phyloP scores from a whole-genome alignment of 2,797 vertebrate genomes.

The Crenuchus spilurus region DNA sequence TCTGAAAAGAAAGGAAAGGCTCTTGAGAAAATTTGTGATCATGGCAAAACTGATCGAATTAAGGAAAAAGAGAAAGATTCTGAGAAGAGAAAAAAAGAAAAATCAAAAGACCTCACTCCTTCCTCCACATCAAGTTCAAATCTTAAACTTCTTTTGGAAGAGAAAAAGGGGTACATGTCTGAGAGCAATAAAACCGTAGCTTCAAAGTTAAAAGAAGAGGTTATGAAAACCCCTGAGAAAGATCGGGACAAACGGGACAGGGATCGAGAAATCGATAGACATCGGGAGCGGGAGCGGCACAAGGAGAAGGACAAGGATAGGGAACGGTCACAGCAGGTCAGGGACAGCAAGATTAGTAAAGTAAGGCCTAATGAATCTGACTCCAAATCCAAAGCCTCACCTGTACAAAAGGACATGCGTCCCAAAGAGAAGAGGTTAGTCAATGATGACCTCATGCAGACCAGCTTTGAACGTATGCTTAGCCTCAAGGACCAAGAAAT shows the following conservation, averaged over 20 bases:
- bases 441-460: slow-evolving; percentile 98
- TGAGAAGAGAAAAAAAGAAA: slow-evolving; percentile 91
- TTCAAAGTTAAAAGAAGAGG: slow-evolving; percentile 89
- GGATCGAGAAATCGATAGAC: slow-evolving; percentile 83
- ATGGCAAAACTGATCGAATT: slow-evolving; percentile 83
- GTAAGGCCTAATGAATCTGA: slow-evolving; percentile 79
- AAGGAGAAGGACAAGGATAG: slow-evolving; percentile 86
- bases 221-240: slow-evolving; percentile 86
- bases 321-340: slow-evolving; percentile 84
- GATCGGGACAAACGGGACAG: slow-evolving; percentile 88
- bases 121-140: slow-evolving; percentile 77
- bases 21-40: slow-evolving; percentile 84
- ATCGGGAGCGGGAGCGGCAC: slow-evolving; percentile 81
- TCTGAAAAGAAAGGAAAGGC: slow-evolving; percentile 87
- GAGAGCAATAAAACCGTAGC: slow-evolving; percentile 82
- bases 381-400: slow-evolving; percentile 82
- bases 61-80: slow-evolving; percentile 83
- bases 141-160: slow-evolving; percentile 86
- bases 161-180: slow-evolving; percentile 79
- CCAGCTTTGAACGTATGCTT: slow-evolving; percentile 98
- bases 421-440: slow-evolving; percentile 96
- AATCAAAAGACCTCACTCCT: slow-evolving; percentile 80
- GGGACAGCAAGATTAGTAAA: slow-evolving; percentile 75
- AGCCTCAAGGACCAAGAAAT: slow-evolving; percentile 98
- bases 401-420: slow-evolving; percentile 82